These are phyloP conservation scores for Holothuria leucospilota DNA, from an alignment of 53 echinoderm and acorn worm genomes.

Conservation along the genomic window DNA sequence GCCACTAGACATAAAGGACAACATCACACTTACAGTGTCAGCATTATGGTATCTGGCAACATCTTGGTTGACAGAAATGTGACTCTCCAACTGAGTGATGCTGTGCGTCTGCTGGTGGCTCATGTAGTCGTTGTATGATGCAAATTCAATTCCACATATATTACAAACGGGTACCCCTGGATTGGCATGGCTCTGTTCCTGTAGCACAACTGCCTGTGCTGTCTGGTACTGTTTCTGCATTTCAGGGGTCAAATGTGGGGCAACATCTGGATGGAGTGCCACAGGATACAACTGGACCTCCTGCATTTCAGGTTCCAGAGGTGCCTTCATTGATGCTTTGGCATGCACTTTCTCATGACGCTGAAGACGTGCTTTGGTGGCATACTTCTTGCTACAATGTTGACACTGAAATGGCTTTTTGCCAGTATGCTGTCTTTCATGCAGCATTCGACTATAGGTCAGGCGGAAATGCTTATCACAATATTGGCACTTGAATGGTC, in stretches of 20 bases:
- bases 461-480: conserved; percentile 34
- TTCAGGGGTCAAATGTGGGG: conserved; percentile 25
- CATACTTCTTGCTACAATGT: conserved; percentile 33
- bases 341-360: conserved; percentile 15
- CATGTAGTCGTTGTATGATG: conserved; percentile 10
- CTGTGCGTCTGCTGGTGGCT: conserved; percentile 38
- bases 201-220: not conserved
- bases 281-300: conserved; percentile 7
- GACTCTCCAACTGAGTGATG: conserved; percentile 39
- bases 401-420: conserved; percentile 39
- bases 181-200: not conserved
- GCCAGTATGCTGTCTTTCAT: conserved; percentile 49
- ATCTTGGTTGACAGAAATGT: conserved; percentile 5
- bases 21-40: conserved; percentile 49
- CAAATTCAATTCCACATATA: conserved; percentile 35
- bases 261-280: not conserved
- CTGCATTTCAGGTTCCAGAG: conserved; percentile 12
- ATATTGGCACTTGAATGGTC: conserved; percentile 35
- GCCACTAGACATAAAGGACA: conserved; percentile 33
- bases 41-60: conserved; percentile 29
- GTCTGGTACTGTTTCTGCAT: conserved; percentile 27
- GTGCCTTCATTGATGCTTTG: not conserved
- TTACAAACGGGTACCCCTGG: conserved; percentile 14
- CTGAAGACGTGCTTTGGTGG: conserved; percentile 34
- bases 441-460: conserved; percentile 43